These are phyloP conservation scores for Misgurnus anguillicaudatus DNA, from an alignment of 2,113 vertebrate species.

Conservation along the genomic window DNA sequence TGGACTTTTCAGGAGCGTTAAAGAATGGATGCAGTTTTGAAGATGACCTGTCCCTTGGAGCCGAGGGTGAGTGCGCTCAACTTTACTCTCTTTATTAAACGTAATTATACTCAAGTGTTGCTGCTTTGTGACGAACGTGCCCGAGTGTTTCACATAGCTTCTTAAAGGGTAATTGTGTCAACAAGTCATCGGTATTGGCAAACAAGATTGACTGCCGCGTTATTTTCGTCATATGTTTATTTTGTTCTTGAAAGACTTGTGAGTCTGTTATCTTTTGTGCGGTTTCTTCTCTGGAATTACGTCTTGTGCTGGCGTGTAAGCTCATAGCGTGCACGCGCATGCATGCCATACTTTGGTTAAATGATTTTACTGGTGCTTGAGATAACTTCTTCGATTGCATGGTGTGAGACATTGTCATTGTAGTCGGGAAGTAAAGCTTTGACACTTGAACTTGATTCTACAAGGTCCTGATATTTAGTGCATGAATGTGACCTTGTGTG, in stretches of 20 bases:
- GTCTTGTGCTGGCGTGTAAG: not conserved
- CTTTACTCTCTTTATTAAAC: constrained; percentile 13
- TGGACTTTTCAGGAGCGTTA: constrained; percentile 74
- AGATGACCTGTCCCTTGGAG: constrained; percentile 97
- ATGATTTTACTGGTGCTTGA: constrained; percentile 15
- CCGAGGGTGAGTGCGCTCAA: constrained; percentile 84
- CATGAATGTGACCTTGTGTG: too few relatives aligned
- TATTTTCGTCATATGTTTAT: not conserved
- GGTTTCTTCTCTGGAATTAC: not conserved
- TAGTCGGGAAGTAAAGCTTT: not conserved
- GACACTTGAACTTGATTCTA: not conserved
- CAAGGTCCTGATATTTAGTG: not conserved
- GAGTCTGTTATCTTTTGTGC: not conserved
- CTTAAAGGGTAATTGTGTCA: not conserved
- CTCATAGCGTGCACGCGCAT: constrained; percentile 48
- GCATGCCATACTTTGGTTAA: constrained; percentile 15
- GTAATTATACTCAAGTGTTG: constrained; percentile 15
- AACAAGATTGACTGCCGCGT: not conserved
- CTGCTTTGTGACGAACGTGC: not conserved
- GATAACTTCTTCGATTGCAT: constrained; percentile 31
- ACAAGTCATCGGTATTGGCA: not conserved
- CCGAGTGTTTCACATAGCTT: not conserved
- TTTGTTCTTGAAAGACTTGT: not conserved
- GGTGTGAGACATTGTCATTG: not conserved
- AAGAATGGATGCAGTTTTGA: constrained; percentile 97